Base-by-base conservation (phyloP, 2,888 invertebrate species). In the Venusia cambrica region DNA sequence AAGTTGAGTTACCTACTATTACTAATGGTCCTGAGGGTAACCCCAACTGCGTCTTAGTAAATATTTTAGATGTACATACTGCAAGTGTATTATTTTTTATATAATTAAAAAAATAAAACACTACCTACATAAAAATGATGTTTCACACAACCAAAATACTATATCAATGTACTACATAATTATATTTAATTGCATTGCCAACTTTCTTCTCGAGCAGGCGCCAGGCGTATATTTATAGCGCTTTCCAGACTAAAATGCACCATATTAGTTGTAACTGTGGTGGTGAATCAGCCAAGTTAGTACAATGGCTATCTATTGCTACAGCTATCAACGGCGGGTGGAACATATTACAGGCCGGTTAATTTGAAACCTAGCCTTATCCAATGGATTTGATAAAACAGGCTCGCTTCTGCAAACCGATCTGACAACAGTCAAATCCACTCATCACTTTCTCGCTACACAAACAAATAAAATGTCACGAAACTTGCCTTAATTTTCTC, bases 381-480 rank as follows among this genome's bases (percentile, higher is more conserved):
- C 66, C 61, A 65, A 64, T 71, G 62, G 45, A 67, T 58, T 48
- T 44, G 61, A 77, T 63, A 73, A 81, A 85, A 80, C 70, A 78
- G 54, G 80, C 83, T 66, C 78, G 62, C 67, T 70, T 67, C 72
- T 71, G 65, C 67, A 68, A 59, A n/a, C n/a, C 54, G 54, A 57
- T 63, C 60, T 67, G 64, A 75, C 74, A 81, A 84, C 87, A 81
- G 81, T 75, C n/a, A n/a, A n/a, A n/a, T n/a, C n/a, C n/a, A n/a
- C n/a, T n/a, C n/a, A n/a, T n/a, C 67, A 83, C 84, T 83, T 83
- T 83, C 79, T 73, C 73, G 63, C 72, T 66, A 63, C 66, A 76
- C 80, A 84, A 83, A 81, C 83, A 85, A 83, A 71, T 69, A 62
- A 71, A 73, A 78, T 75, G 76, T 73, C 74, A 71, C 53, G 53